These are phyloP conservation scores for Nipponacmea schrenckii DNA, from an alignment of 2,888 invertebrate species.

Conservation along the genomic window DNA sequence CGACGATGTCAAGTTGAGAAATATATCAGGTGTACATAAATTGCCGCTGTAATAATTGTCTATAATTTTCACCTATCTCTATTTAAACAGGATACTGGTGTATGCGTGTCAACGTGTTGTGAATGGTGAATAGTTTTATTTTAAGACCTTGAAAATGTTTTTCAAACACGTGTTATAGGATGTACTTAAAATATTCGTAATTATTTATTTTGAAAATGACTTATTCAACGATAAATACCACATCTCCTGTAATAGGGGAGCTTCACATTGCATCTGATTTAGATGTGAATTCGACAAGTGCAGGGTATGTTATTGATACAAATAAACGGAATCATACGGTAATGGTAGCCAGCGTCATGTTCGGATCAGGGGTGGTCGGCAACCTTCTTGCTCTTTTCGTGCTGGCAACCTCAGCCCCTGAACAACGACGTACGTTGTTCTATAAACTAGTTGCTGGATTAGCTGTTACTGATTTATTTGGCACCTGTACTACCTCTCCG, in stretches of 20 bases:
- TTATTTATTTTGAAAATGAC: not conserved
- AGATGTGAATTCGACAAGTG: not conserved
- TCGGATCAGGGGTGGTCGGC: constrained; percentile 58
- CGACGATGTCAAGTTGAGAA: too few species aligned
- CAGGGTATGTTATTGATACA: not conserved
- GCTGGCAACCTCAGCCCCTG: constrained; percentile 51
- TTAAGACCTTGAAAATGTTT: too few species aligned
- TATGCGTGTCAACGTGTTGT: too few species aligned
- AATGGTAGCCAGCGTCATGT: constrained; percentile 49
- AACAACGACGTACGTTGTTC: constrained; percentile 63
- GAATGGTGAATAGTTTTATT: too few species aligned
- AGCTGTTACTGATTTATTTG: constrained; percentile 64
- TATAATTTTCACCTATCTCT: too few species aligned
- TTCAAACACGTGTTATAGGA: too few species aligned
- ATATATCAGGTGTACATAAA: too few species aligned
- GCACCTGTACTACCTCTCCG: constrained; percentile 62
- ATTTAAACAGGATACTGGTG: too few species aligned
- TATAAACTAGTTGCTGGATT: constrained; percentile 65
- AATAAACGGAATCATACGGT: constrained; percentile 25
- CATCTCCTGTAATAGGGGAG: not conserved
- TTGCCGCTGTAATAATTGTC: too few species aligned
- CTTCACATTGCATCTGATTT: not conserved
- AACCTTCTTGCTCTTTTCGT: constrained; percentile 65
- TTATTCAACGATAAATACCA: not conserved
- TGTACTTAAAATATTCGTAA: too few species aligned